Evolutionary conservation across 2,888 invertebrate species (phyloP).

Genomic region (Pristionchus fissidentatus): DNA sequence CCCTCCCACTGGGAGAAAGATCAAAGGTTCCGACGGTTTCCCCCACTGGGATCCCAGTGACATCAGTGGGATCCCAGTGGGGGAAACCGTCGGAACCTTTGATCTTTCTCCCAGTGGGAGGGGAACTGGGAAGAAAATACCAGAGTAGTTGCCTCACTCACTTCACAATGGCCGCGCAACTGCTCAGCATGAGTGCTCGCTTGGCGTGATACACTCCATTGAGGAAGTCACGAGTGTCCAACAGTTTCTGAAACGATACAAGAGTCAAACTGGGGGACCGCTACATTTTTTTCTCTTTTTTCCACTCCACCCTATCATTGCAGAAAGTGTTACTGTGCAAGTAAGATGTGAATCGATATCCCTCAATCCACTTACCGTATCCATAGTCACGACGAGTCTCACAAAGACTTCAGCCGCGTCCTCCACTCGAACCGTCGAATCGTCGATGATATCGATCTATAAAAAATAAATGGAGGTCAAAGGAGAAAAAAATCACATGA

Average conservation of each 20-base stretch:
- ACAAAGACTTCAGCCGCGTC: constrained; percentile 30
- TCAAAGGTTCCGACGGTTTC: no score
- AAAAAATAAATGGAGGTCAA: neutral
- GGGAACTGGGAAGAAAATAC: neutral
- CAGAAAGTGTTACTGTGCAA: neutral
- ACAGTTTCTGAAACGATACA: constrained; percentile 33
- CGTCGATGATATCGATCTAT: constrained; percentile 44
- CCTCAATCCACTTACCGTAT: neutral
- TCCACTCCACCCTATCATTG: no score
- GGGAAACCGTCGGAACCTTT: no score
- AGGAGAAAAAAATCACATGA: neutral
- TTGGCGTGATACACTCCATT: constrained; percentile 53
- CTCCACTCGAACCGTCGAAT: constrained; percentile 37
- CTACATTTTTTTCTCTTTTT: neutral
- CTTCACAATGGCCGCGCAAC: constrained; percentile 42
- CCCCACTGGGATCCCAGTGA: no score
- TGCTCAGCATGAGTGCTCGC: constrained; percentile 51
- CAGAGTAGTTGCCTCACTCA: neutral
- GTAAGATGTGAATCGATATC: neutral
- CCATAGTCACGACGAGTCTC: constrained; percentile 16
- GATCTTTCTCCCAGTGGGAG: no score
- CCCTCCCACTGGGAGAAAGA: no score
- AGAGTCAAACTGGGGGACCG: neutral
- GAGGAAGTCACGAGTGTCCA: constrained; percentile 52
- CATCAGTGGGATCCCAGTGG: no score